A percentile compares a stretch with the other conserved stretches of the same genome.
These are phyloP conservation scores for Festucalex cinctus DNA, from an alignment of 2,113 vertebrate genomes.

Conservation along the genomic window DNA sequence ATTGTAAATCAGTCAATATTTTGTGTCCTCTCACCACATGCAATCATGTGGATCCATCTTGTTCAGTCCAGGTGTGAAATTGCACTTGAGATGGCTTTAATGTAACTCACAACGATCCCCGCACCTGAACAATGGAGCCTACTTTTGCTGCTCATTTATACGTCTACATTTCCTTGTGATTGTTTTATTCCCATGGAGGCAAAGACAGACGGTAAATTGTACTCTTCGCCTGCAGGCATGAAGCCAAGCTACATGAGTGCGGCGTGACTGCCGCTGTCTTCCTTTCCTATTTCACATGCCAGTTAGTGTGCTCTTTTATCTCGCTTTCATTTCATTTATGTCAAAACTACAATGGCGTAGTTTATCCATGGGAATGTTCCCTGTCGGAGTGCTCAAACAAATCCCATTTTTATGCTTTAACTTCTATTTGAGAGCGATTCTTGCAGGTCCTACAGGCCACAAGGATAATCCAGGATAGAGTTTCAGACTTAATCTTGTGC, in stretches of 20 bases:
- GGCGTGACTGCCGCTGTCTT: slow-evolving; percentile 29
- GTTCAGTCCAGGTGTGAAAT: slow-evolving; percentile 12
- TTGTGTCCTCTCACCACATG: slow-evolving; percentile 11
- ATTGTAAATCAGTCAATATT: slow-evolving; percentile 4
- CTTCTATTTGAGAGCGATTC: slow-evolving; percentile 53
- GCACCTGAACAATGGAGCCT: slow-evolving; percentile 16
- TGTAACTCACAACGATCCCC: slow-evolving; percentile 16
- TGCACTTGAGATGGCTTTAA: slow-evolving; percentile 29
- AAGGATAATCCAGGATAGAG: slow-evolving; percentile 60
- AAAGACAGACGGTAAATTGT: slow-evolving; percentile 28
- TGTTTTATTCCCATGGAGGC: slow-evolving; percentile 35
- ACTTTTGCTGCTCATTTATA: slow-evolving; percentile 13
- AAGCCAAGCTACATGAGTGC: slow-evolving; percentile 26
- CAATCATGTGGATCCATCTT: slow-evolving; percentile 9
- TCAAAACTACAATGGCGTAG: slow-evolving; percentile 9
- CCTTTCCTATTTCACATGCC: slow-evolving; percentile 22
- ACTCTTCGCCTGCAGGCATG: slow-evolving; percentile 30
- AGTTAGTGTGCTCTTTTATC: slow-evolving; percentile 12
- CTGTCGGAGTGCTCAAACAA: slow-evolving; percentile 15
- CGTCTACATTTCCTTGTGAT: slow-evolving; percentile 36
- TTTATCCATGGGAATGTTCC: background rate
- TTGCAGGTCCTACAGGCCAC: slow-evolving; percentile 38
- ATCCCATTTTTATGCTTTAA: slow-evolving; percentile 41
- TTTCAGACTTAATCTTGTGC: slow-evolving; percentile 49
- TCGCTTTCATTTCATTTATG: slow-evolving; percentile 26